A percentile compares a stretch with the other conserved stretches of the same genome.
Evolutionary conservation across 2,888 invertebrate genomes (phyloP).

Genomic region (Abrostola triplasia): DNA sequence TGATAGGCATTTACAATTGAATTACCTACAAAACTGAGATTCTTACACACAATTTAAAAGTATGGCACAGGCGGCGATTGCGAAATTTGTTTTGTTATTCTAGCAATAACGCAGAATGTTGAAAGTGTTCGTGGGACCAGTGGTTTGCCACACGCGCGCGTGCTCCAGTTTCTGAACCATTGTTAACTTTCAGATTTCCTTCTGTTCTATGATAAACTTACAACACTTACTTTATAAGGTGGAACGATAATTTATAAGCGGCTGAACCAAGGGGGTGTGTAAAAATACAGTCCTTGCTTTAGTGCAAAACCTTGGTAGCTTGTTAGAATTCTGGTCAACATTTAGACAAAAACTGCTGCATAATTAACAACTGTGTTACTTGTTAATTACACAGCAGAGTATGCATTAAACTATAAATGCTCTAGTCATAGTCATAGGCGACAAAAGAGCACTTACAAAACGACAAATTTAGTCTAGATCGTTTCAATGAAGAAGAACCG

Average conservation of each 20-base stretch:
- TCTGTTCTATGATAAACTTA: constrained; percentile 46
- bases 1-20: too few relatives aligned
- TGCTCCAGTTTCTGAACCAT: constrained; percentile 72
- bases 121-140: constrained; percentile 80
- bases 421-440: too few relatives aligned
- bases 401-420: too few relatives aligned
- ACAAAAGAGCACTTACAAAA: too few relatives aligned
- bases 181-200: constrained; percentile 67
- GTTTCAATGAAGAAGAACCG: too few relatives aligned
- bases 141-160: constrained; percentile 67
- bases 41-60: constrained; percentile 23
- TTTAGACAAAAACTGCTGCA: too few relatives aligned
- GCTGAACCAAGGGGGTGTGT: neutral
- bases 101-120: constrained; percentile 64
- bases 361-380: too few relatives aligned
- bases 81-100: constrained; percentile 62
- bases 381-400: too few relatives aligned
- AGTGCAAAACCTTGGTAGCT: neutral
- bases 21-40: neutral
- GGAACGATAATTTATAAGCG: constrained; percentile 18
- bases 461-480: too few relatives aligned
- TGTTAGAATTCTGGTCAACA: too few relatives aligned
- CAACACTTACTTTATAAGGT: constrained; percentile 20
- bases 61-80: constrained; percentile 51
- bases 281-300: neutral